A percentile compares a stretch with the other conserved stretches of the same genome.
Conservation (phyloP, 1,140 invertebrate species). For the Hyles euphorbiae region DNA sequence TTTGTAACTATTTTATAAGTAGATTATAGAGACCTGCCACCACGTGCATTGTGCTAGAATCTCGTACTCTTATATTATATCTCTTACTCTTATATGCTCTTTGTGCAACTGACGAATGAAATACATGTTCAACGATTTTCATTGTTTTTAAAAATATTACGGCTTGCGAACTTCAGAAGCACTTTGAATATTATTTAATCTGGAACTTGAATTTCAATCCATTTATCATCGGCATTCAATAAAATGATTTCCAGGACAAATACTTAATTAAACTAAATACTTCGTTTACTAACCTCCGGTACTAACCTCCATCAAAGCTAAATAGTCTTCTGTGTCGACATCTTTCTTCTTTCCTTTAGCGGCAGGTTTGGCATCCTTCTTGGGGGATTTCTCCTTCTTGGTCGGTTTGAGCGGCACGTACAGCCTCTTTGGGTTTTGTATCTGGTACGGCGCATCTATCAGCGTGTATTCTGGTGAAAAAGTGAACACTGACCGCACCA, state of each 20-base stretch:
- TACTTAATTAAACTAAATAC: too few species aligned
- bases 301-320: constrained; percentile 45
- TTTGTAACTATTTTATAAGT: not conserved
- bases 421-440: constrained; percentile 45
- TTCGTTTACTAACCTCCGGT: not conserved
- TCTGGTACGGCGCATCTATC: constrained; percentile 45
- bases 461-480: constrained; percentile 45
- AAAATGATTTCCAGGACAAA: too few species aligned
- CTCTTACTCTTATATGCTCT: too few species aligned
- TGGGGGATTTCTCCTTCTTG: constrained; percentile 38
- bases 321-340: constrained; percentile 46
- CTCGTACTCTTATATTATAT: too few species aligned
- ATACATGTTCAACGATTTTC: too few species aligned
- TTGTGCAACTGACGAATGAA: too few species aligned
- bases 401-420: constrained; percentile 38
- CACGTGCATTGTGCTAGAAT: not conserved
- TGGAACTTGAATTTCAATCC: too few species aligned
- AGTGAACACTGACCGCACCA: constrained; percentile 56
- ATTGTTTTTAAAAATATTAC: too few species aligned
- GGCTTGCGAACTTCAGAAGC: too few species aligned
- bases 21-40: too few species aligned
- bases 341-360: constrained; percentile 53
- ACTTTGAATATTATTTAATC: too few species aligned
- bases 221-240: too few species aligned
- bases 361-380: constrained; percentile 31